phyloP scores from a whole-genome alignment of 2,888 invertebrate genomes.

The Beris chalybata region DNA sequence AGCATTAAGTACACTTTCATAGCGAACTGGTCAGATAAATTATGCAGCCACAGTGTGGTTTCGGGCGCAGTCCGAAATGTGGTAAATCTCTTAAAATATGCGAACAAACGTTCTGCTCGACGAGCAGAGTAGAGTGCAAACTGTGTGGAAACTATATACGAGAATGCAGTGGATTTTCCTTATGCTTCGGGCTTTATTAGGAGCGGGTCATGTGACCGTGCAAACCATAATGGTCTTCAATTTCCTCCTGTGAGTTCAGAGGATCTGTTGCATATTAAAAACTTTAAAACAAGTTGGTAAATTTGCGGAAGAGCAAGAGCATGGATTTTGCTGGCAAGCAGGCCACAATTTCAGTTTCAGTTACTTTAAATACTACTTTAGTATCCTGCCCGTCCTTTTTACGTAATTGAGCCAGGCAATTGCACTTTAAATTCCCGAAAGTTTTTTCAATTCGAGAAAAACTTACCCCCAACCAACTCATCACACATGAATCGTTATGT shows the following conservation, averaged over 20 bases:
- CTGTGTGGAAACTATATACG: not conserved
- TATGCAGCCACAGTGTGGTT: conserved; percentile 39
- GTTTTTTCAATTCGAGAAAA: not conserved
- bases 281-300: not conserved
- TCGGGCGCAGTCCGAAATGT: conserved; percentile 36
- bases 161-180: conserved; percentile 2
- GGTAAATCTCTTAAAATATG: conserved; percentile 39
- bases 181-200: not conserved
- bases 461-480: not conserved
- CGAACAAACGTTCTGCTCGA: conserved; percentile 28
- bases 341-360: not conserved
- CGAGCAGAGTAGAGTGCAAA: not conserved
- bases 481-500: not conserved
- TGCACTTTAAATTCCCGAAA: not conserved
- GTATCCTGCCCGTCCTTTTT: too few species aligned
- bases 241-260: not conserved
- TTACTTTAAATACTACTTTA: too few species aligned
- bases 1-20: conserved; percentile 42
- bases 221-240: conserved; percentile 1
- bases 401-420: not conserved
- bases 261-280: not conserved
- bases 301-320: too few species aligned
- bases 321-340: not conserved
- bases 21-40: conserved; percentile 40
- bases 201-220: not conserved